Evolutionary conservation across 2,113 vertebrate species (phyloP), one percentile per base, ranked within the genome.

Genomic region (Zingel zingel): DNA sequence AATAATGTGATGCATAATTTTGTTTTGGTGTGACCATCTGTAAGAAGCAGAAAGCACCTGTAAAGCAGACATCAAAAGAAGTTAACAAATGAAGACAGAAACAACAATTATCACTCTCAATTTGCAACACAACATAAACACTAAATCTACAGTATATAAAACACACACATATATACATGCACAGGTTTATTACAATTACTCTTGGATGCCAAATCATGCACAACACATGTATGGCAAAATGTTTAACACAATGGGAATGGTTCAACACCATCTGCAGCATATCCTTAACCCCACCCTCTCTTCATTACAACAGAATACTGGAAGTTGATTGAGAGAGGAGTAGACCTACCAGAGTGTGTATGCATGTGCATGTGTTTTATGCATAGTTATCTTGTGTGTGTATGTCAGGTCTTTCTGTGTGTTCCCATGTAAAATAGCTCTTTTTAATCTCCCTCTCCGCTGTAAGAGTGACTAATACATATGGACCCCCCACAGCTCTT

Each of bases 401-500:
- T 48, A 23, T 47, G 61, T 64, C 51, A 47, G 19, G 5, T 50
- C 16, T 65, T 57, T 67, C 8, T 75, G 14, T 58, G 47, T 48
- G 27, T 65, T 58, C 62, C 43, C 64, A 4, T 74, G n/a, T 39
- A n/a, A 43, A 61, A 72, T 47, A 64, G 77, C 56, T 76, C 51
- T 85, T 56, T 84, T 83, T 88, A 85, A 85, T 83, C 77, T 79
- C 69, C 39, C 51, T 76, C 83, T 89, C 80, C 54, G 36, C 77
- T 76, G 68, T 67, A 77, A 64, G 48, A 77, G 59, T 87, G 81
- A 84, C 76, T 72, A 84, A 86, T 83, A 61, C 82, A 86, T 33
- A 69, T 84, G 80, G 88, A 92, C 91, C 88, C 88, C 91, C 85
- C 86, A 91, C 81, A n/a, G 64, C 48, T 81, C 75, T 68, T 62